Percentiles rank a stretch among this genome's conserved stretches.
Evolutionary conservation across 2,113 vertebrate species (phyloP).

Genomic region (Columbina picui): DNA sequence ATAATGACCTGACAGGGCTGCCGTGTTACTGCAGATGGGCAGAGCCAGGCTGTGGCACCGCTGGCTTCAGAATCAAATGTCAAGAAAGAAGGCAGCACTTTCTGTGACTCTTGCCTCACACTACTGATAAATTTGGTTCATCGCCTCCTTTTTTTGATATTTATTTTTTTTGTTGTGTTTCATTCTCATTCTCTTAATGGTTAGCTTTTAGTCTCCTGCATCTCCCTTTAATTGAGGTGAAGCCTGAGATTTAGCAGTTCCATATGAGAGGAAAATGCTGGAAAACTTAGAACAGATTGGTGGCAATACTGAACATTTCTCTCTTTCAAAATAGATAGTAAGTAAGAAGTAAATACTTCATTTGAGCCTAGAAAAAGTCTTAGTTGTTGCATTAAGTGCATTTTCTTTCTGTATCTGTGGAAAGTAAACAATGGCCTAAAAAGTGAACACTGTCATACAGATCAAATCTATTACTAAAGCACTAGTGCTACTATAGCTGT

Average conservation of each 20-base stretch:
- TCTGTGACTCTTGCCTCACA: not conserved
- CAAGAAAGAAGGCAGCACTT: not conserved
- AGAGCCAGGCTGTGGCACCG: not conserved
- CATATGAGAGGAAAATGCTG: not conserved
- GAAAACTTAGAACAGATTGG: not conserved
- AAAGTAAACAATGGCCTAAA: slow-evolving; percentile 13
- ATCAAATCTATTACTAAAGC: not conserved
- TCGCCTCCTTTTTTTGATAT: not conserved
- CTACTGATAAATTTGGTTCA: not conserved
- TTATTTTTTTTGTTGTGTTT: not conserved
- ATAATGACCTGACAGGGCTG: not conserved
- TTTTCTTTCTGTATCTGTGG: not conserved
- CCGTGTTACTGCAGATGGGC: not conserved
- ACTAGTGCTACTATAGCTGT: not conserved
- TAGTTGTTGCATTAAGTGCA: not conserved
- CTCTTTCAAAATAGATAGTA: slow-evolving; percentile 3
- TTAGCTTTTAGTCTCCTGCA: not conserved
- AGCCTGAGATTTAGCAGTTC: not conserved
- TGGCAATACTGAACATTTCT: not conserved
- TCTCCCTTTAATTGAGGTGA: not conserved
- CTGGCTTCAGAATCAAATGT: not conserved
- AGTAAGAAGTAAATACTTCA: not conserved
- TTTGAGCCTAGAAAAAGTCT: not conserved
- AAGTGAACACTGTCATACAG: not conserved
- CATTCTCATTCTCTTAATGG: not conserved